These are phyloP conservation scores for Drosophila tripunctata DNA, from an alignment of 2,888 invertebrate species.

Conservation along the genomic window DNA sequence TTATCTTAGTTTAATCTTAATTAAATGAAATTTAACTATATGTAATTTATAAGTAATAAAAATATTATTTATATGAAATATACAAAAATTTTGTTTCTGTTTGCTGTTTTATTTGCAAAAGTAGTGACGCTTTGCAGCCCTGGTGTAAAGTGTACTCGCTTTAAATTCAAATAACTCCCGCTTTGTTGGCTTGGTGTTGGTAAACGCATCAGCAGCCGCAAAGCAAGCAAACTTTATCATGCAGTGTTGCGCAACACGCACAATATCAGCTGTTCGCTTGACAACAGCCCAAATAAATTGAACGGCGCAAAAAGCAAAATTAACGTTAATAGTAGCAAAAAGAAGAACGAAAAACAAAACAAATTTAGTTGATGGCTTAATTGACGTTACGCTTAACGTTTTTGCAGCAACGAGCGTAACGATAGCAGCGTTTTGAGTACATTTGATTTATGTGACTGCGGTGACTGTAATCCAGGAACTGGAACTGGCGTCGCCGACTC, in stretches of 20 bases:
- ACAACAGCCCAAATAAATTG: conserved; percentile 33
- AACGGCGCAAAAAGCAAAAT: conserved; percentile 43
- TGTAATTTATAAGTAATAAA: neutral
- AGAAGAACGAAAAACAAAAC: conserved; percentile 5
- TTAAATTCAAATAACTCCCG: too few relatives aligned
- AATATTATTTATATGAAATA: neutral
- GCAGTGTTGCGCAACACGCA: neutral
- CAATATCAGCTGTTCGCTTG: conserved; percentile 47
- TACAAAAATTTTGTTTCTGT: neutral
- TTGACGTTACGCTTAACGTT: too few relatives aligned
- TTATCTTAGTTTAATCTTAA: neutral
- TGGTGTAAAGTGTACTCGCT: too few relatives aligned
- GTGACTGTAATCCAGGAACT: conserved; percentile 18
- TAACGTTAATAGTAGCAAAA: conserved; percentile 3
- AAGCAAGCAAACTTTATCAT: neutral
- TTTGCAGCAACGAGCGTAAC: conserved; percentile 8
- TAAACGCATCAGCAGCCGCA: neutral
- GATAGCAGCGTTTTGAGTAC: neutral
- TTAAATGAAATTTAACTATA: neutral
- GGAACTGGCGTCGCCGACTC: neutral
- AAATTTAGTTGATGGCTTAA: neutral
- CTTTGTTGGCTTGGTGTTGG: conserved; percentile 31
- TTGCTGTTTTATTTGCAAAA: too few relatives aligned
- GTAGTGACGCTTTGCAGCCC: too few relatives aligned
- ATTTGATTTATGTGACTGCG: conserved; percentile 2